Evolutionary conservation across 2,113 vertebrate species (phyloP).

Genomic region (Seriola quinqueradiata): DNA sequence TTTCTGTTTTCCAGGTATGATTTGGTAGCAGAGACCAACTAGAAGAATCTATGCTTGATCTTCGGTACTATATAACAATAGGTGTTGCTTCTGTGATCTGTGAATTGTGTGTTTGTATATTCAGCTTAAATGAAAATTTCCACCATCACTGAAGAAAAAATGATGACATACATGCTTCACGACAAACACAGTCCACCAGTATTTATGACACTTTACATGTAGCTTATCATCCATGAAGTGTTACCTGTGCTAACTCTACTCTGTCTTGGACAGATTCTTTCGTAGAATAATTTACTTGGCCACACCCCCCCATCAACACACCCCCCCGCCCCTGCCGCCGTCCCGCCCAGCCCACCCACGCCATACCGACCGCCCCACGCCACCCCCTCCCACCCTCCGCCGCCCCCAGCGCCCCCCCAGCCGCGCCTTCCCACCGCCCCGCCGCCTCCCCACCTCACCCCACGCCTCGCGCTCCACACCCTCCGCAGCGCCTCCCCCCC

Average conservation of each 20-base stretch:
- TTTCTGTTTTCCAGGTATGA: slow-evolving; percentile 79
- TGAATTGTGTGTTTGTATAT: slow-evolving; percentile 69
- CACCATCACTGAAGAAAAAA: slow-evolving; percentile 61
- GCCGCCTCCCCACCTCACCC: no score
- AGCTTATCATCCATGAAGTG: slow-evolving; percentile 58
- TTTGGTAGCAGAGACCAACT: slow-evolving; percentile 81
- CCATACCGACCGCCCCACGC: no score
- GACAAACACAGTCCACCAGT: slow-evolving; percentile 52
- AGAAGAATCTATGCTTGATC: slow-evolving; percentile 59
- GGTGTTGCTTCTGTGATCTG: slow-evolving; percentile 70
- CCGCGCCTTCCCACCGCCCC: no score
- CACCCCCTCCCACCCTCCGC: no score
- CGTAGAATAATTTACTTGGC: slow-evolving; percentile 67
- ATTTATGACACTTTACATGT: slow-evolving; percentile 62
- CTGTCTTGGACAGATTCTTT: slow-evolving; percentile 58
- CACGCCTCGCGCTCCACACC: no score
- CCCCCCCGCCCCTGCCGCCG: no score
- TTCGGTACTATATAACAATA: slow-evolving; percentile 44
- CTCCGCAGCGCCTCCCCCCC: no score
- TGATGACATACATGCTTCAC: slow-evolving; percentile 31
- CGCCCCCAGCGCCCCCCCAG: no score
- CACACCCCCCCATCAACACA: no score
- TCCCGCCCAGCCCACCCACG: no score
- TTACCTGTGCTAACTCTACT: slow-evolving; percentile 49
- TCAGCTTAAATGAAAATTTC: slow-evolving; percentile 65